A percentile compares a stretch with the other conserved stretches of the same genome.
Evolutionary conservation across 2,113 vertebrate genomes (phyloP).

Genomic region (Ascaphus truei): DNA sequence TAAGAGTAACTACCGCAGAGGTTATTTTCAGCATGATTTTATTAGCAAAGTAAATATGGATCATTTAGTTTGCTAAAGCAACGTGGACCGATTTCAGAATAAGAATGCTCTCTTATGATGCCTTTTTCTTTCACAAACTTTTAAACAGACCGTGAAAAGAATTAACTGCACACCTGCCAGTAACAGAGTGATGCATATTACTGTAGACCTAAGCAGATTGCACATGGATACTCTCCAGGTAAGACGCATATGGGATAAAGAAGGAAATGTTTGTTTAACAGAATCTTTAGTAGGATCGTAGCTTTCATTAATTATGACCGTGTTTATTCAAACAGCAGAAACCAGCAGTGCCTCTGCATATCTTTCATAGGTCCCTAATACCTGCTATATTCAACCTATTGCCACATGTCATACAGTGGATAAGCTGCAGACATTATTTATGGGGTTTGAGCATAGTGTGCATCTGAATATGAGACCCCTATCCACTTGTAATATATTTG

Average conservation of each 20-base stretch:
- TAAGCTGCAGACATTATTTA: not conserved
- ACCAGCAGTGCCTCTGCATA: no score
- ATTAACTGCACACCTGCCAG: not conserved
- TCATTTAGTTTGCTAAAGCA: no score
- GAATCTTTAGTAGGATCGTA: no score
- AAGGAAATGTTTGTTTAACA: no score
- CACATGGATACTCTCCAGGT: constrained; percentile 6
- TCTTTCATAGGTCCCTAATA: no score
- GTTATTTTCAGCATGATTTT: no score
- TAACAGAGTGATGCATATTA: not conserved
- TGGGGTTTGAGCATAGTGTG: not conserved
- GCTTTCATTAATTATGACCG: no score
- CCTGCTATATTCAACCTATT: not conserved
- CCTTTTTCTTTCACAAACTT: not conserved
- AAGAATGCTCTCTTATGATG: not conserved
- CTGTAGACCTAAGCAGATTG: constrained; percentile 14
- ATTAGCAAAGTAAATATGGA: no score
- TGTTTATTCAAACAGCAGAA: no score
- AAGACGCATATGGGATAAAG: no score
- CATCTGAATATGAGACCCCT: not conserved
- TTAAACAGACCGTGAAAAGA: constrained; percentile 9
- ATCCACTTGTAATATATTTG: not conserved
- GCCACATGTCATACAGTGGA: not conserved
- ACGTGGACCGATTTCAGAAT: no score
- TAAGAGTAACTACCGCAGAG: no score